Base-by-base conservation (phyloP, 2,888 invertebrate species). In the Boloria selene region DNA sequence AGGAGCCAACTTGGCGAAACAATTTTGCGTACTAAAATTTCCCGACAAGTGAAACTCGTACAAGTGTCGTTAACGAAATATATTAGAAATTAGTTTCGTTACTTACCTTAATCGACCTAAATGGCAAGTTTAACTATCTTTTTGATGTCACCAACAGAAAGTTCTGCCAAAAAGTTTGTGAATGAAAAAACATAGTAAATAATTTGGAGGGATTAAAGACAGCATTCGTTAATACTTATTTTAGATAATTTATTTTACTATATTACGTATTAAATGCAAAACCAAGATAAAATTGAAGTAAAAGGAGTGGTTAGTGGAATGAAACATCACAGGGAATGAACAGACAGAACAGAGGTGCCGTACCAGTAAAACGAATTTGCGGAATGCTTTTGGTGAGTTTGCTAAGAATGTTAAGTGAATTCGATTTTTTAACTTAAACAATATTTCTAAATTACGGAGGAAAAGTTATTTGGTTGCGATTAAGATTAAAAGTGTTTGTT, bases 281-380 rank as follows among this genome's bases (percentile, higher is more conserved):
- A 38, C 31, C 88, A 85, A 88, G 88, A 90, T 90, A 90, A 88
- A 89, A 88, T 87, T 85, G 86, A 86, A 88, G 90, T 88, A 90
- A 88, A 90, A 90, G 88, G 90, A 88, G 88, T 88, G 88, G 84
- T 89, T 91, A 91, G 90, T 91, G 90, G 90, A 90, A 91, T 92
- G 90, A 92, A 90, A 90, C 88, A 89, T 86, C 82, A 83, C 77
- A 72, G 77, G 81, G 79, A 71, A 67, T 2, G 10, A 10, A 70
- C 72, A 74, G n/a, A n/a, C n/a, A n/a, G n/a, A n/a, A n/a, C n/a
- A 81, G 64, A 70, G 74, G 74, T 72, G 76, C 79, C 77, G 84
- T 86, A 85, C 87, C 86, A 85, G 56, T 45, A 45, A 7, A 45
- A 22, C 85, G 88, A 87, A 87, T 87, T 86, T 84, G 82, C 78